These are phyloP conservation scores for Anguilla japonica DNA, from an alignment of 2,113 vertebrate species.

Conservation along the genomic window DNA sequence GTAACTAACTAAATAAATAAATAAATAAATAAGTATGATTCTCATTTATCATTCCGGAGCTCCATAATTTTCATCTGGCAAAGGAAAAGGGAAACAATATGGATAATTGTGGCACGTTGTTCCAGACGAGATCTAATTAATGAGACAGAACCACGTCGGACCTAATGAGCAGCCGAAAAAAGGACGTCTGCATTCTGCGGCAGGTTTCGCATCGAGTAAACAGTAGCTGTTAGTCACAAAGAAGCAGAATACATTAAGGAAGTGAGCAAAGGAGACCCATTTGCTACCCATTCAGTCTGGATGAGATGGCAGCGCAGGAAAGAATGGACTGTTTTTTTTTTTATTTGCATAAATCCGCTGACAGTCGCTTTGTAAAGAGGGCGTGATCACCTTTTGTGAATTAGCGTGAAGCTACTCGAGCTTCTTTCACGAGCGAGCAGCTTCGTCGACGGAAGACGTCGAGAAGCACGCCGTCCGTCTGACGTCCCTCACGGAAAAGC, in stretches of 20 bases:
- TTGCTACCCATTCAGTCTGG: neutral
- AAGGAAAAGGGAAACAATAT: neutral
- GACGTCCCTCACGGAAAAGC: neutral
- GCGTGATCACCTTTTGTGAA: neutral
- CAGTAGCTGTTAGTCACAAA: conserved; percentile 8
- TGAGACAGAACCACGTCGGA: conserved; percentile 6
- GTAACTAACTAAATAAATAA: neutral
- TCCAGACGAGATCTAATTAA: conserved; percentile 26
- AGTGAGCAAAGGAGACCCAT: neutral
- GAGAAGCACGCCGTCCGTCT: neutral
- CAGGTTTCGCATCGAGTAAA: neutral
- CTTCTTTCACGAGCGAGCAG: neutral
- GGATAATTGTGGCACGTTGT: conserved; percentile 8
- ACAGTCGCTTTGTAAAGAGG: neutral
- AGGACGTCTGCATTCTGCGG: neutral
- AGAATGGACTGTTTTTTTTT: neutral
- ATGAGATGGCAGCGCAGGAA: neutral
- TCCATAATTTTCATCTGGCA: neutral
- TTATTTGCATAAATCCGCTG: neutral
- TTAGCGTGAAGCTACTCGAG: neutral
- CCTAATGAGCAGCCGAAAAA: neutral
- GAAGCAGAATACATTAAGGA: neutral
- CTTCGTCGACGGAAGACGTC: neutral
- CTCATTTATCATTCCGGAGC: neutral
- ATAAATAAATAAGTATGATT: neutral